Evolutionary conservation across 2,113 vertebrate species (phyloP), one percentile per base, ranked within the genome.

Genomic region (Azemiops feae): DNA sequence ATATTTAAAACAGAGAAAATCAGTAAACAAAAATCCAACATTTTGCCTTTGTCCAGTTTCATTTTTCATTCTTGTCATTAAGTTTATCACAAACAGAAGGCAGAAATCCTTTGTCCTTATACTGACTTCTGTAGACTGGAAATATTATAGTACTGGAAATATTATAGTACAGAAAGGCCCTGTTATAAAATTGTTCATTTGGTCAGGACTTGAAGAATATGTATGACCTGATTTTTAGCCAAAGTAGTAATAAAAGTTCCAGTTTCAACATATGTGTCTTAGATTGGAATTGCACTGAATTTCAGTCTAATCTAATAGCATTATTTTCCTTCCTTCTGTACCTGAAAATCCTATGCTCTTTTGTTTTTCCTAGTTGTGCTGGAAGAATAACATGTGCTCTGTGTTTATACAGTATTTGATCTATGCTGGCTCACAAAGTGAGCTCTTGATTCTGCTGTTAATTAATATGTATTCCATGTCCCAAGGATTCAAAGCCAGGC

Each of bases 381-480:
- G 20, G 9, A 9, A 93, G 45, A 0, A 0, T 4, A 1, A 89
- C 60, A 86, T 85, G 91, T 47, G 55, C 89, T 5, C 52, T 91
- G 22, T 39, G 25, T 81, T 54, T 95, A 47, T 92, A 39, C 90
- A 95, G 34, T 43, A 9, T 92, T 93, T 88, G 3, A 1, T 10
- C 87, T 93, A 6, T 93, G 96, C 93, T 95, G 74, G 91, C 60
- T 96, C 88, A 25, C 93, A 94, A 3, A 5, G 94, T 94, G 87
- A 93, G 96, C 96, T 95, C 94, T 95, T 64, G 88, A 96, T 96
- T 94, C 95, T 92, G 45, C 95, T 92, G 92, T 97, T 97, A 95
- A 91, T 97, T 97, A 97, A 93, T 93, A 97, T 93, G 87, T 96
- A 97, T 96, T 96, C 95, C 95, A 18, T 50, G 93, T 93, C 92